Evolutionary conservation across 2,797 vertebrate genomes (phyloP).

Genomic region (Bradypodion pumilum): DNA sequence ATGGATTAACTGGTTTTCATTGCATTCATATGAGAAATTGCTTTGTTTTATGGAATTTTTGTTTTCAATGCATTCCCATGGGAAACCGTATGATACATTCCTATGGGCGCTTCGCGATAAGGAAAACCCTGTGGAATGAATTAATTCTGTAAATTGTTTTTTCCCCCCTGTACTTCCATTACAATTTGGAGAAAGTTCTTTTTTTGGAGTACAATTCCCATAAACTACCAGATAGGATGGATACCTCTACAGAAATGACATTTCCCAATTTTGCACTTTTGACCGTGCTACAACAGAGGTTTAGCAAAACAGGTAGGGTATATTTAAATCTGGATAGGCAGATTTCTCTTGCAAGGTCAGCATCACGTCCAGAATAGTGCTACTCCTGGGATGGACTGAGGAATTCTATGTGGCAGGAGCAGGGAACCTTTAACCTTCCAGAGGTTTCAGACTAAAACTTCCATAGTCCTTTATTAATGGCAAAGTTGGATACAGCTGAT

Average conservation of each 20-base stretch:
- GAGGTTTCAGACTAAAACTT: neutral
- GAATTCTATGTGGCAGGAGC: neutral
- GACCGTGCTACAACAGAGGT: neutral
- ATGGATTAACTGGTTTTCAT: no score
- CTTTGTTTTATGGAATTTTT: no score
- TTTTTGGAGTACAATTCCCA: neutral
- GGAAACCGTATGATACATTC: no score
- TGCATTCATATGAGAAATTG: no score
- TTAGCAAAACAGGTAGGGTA: neutral
- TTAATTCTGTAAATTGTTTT: no score
- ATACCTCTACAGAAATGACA: neutral
- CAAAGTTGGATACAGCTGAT: neutral
- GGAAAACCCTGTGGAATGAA: no score
- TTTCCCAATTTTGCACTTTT: neutral
- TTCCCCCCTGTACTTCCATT: neutral
- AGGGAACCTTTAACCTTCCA: neutral
- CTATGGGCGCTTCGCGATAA: no score
- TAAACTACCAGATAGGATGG: neutral
- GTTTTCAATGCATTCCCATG: no score
- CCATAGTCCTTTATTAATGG: neutral
- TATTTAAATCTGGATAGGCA: neutral
- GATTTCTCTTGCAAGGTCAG: neutral
- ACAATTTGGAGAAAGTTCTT: neutral
- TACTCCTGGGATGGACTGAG: neutral
- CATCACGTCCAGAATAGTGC: neutral